phyloP scores from a whole-genome alignment of 2,888 invertebrate genomes.

The Temnothorax ravouxi region DNA sequence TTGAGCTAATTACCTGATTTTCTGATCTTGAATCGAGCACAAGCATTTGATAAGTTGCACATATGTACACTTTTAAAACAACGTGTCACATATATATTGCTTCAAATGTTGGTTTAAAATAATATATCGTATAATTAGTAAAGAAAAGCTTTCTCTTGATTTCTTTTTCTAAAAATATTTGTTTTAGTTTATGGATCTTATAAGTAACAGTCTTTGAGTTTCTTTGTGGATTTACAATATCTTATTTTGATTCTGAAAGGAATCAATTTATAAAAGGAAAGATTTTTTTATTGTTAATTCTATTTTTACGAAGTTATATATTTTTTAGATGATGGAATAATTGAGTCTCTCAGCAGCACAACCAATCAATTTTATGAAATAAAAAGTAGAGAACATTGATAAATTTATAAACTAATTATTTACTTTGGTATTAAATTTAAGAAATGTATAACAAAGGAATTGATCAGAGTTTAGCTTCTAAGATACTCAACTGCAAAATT shows the following conservation, averaged over 20 bases:
- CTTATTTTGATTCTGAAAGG: not conserved
- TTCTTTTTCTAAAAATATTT: not conserved
- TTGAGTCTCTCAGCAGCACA: not conserved
- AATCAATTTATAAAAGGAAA: not conserved
- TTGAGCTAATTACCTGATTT: constrained; percentile 3
- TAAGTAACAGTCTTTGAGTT: not conserved
- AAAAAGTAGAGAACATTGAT: constrained; percentile 8
- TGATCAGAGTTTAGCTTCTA: not conserved
- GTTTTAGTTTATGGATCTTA: not conserved
- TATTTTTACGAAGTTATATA: not conserved
- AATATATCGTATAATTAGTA: not conserved
- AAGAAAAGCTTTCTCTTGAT: not conserved
- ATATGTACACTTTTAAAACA: not conserved
- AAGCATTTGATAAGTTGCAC: not conserved
- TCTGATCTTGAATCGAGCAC: not conserved
- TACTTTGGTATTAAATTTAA: not conserved
- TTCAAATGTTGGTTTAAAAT: not conserved
- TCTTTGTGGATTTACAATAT: not conserved
- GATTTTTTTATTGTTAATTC: not conserved
- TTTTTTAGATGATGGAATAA: not conserved
- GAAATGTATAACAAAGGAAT: not conserved
- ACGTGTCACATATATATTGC: not conserved
- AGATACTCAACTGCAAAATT: not conserved
- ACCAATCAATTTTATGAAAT: not conserved
- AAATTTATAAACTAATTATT: not conserved